phyloP scores from a whole-genome alignment of 2,888 invertebrate species.

The Lithophane semibrunnea region DNA sequence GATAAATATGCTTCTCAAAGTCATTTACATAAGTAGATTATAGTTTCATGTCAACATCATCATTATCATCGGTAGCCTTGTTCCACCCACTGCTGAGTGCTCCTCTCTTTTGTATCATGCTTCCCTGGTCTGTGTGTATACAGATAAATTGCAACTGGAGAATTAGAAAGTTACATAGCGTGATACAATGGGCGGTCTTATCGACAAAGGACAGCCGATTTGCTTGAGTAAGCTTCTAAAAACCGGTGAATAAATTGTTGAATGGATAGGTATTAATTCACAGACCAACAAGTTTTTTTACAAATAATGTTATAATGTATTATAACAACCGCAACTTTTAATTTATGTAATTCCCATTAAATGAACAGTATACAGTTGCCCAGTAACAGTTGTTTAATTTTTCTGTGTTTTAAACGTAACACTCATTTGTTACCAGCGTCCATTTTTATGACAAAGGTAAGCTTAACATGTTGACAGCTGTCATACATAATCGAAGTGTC shows the following conservation, averaged over 20 bases:
- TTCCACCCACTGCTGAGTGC: too few relatives aligned
- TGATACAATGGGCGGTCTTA: background rate
- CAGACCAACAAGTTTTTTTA: background rate
- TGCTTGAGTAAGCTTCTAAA: background rate
- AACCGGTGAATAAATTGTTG: background rate
- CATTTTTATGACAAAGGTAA: constrained; percentile 40
- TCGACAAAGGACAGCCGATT: background rate
- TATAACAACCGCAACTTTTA: background rate
- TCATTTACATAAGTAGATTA: background rate
- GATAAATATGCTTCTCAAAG: background rate
- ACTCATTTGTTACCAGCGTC: constrained; percentile 12
- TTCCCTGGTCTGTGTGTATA: too few relatives aligned
- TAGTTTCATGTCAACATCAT: background rate
- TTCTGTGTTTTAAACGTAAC: background rate
- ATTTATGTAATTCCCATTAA: background rate
- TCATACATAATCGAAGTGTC: constrained; percentile 31
- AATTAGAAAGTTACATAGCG: background rate
- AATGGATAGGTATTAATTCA: constrained; percentile 1
- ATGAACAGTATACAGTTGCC: background rate
- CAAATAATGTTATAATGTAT: background rate
- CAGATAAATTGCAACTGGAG: background rate
- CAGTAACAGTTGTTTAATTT: background rate
- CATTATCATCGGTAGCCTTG: too few relatives aligned
- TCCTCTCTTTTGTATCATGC: too few relatives aligned
- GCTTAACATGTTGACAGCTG: constrained; percentile 44